These are phyloP conservation scores for Drosophila colorata DNA, from an alignment of 2,888 invertebrate genomes.

Conservation along the genomic window DNA sequence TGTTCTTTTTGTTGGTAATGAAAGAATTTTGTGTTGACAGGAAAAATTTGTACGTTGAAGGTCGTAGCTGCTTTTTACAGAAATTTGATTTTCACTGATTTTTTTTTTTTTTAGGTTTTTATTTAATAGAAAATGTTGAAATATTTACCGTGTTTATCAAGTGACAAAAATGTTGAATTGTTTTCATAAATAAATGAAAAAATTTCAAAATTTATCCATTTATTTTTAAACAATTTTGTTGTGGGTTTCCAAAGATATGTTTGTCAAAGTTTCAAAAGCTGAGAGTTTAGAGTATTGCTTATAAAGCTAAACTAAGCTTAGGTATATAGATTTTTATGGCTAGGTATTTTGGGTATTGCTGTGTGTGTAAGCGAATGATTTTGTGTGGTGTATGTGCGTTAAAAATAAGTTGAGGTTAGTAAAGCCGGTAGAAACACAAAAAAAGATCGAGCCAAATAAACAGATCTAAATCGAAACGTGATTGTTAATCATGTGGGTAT, in stretches of 20 bases:
- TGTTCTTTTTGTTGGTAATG: constrained; percentile 40
- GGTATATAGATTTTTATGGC: constrained; percentile 49
- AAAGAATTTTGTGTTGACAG: constrained; percentile 55
- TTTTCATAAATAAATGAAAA: constrained; percentile 33
- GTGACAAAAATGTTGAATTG: constrained; percentile 21
- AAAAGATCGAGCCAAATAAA: constrained; percentile 22
- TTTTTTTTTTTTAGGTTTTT: constrained; percentile 5
- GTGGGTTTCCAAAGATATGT: constrained; percentile 56
- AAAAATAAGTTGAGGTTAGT: constrained; percentile 21
- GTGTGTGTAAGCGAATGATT: constrained; percentile 44
- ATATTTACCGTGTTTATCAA: constrained; percentile 35
- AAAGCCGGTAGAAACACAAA: constrained; percentile 17
- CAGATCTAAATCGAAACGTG: neutral
- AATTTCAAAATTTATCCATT: constrained; percentile 21
- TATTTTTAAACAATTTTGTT: constrained; percentile 26
- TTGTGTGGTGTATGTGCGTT: constrained; percentile 27
- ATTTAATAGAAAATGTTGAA: constrained; percentile 23
- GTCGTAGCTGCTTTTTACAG: constrained; percentile 35
- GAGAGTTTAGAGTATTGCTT: constrained; percentile 52
- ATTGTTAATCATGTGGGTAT: neutral
- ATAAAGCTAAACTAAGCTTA: constrained; percentile 66
- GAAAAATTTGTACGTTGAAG: constrained; percentile 48
- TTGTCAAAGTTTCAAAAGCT: constrained; percentile 36
- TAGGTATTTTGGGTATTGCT: constrained; percentile 31
- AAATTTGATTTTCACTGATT: constrained; percentile 17